Base-by-base conservation (phyloP, 2,888 invertebrate species). In the Thymelicus acteon region DNA sequence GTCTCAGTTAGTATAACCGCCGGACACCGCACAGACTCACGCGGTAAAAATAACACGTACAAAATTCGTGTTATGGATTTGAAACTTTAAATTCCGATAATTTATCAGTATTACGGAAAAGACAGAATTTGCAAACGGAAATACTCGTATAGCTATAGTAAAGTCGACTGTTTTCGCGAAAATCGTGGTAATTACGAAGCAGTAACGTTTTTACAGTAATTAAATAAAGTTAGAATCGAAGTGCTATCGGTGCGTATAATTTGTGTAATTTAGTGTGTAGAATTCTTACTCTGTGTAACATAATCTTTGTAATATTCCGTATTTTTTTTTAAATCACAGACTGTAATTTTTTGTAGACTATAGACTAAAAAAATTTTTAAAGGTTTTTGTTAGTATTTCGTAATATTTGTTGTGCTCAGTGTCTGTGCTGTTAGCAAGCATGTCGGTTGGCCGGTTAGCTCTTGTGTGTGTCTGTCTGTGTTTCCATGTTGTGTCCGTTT, bases 381-480 rank as follows among this genome's bases (percentile, higher is more conserved):
- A 54, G 24, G 10, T 54, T 5, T 52, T 54, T 24, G 24, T 24
- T 4, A 54, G 54, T 54, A 54, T 54, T 54, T 12, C 24, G 54
- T 54, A 54, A 12, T 54, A 24, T 54, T 54, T 24, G 54, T 8
- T 7, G 1, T n/a, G 1, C 19, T n/a, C 58, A 58, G 58, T 58
- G 58, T 58, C 7, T n/a, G n/a, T 52, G 15, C 6, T 13, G 5
- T 12, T 37, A 12, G 8, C 31, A n/a, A 71, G 40, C n/a, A 77
- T 78, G 77, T 72, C 72, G 61, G 66, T 63, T 52, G 74, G 79
- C 73, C 24, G 37, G 15, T 72, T 77, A 77, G 75, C 78, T 72
- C 58, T 82, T 73, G 66, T 90, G 78, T 88, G 86, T 82, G 73
- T 86, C 73, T 81, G 77, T 84, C 74, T 88, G 80, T 85, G 81